Evolutionary conservation across 1,140 invertebrate genomes (phyloP), one percentile per base, ranked within the genome.

Genomic region (Mya arenaria): DNA sequence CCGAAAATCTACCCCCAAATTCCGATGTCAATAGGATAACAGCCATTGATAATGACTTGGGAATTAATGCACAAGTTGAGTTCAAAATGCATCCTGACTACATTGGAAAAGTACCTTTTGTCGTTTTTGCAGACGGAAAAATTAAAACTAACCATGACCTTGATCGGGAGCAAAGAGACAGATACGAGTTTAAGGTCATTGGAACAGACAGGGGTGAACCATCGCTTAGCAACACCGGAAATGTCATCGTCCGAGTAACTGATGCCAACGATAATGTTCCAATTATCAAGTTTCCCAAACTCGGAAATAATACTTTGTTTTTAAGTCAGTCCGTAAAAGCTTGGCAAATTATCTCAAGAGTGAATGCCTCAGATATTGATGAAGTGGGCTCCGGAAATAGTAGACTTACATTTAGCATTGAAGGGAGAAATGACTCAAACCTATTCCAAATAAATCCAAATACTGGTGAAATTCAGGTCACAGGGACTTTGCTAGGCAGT

Each of bases 181-280:
- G 93, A 44, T 98, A 97, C 88, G 95, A 95, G 82, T 87, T 99
- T 25, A 95, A 95, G 25, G 94, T 99, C 32, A 96, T 83, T 17
- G 82, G 63, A 5, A 75, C 58, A 60, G 89, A 90, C 73, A 71
- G 60, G 25, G 86, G 87, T 37, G 60, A 48, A 19, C 25, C 39
- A 19, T 74, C 84, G 4, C 36, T 79, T 13, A 82, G 62, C 13
- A 72, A n/a, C 95, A 95, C 1, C 94, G 94, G 23, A 97, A 97
- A 89, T 97, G 94, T 99, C 0, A 93, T 95, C 15, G 97, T 98
- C 0, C 94, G 94, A 44, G 97, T 98, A 1, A 58, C 48, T 25
- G 83, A 84, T 72, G 79, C 66, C 13, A 83, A 84, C 71, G 83
- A 84, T 36, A 71, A 74, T 25, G 63, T 39, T 65, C 79, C 83